Percentiles rank a stretch among this genome's conserved stretches.
phyloP scores from a whole-genome alignment of 2,888 invertebrate genomes.

The Callimorpha dominula region DNA sequence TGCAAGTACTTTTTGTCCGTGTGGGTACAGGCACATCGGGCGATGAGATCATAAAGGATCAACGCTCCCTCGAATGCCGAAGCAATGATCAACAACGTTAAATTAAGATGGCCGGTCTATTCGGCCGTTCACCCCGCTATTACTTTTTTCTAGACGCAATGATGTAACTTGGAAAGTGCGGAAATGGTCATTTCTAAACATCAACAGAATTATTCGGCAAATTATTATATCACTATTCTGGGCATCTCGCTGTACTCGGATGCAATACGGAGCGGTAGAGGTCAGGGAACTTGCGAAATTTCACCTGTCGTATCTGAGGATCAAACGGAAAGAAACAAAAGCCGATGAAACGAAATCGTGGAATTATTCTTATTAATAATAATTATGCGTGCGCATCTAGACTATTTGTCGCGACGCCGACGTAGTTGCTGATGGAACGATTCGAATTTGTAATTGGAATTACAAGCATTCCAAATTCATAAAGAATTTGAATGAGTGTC shows the following conservation, averaged over 20 bases:
- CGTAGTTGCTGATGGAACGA: slow-evolving; percentile 51
- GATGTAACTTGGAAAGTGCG: slow-evolving; percentile 85
- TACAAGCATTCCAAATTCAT: slow-evolving; percentile 67
- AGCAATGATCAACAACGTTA: slow-evolving; percentile 75
- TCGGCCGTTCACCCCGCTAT: slow-evolving; percentile 78
- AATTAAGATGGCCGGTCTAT: slow-evolving; percentile 67
- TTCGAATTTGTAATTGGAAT: slow-evolving; percentile 68
- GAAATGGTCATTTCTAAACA: slow-evolving; percentile 79
- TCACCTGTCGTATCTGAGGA: slow-evolving; percentile 73
- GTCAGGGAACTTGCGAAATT: slow-evolving; percentile 84
- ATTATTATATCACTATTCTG: slow-evolving; percentile 79
- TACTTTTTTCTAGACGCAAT: slow-evolving; percentile 70
- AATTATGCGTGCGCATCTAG: slow-evolving; percentile 44
- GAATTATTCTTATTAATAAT: slow-evolving; percentile 56
- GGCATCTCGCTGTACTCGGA: slow-evolving; percentile 68
- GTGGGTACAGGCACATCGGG: slow-evolving; percentile 55
- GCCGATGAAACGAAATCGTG: slow-evolving; percentile 74
- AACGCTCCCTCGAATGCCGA: slow-evolving; percentile 78
- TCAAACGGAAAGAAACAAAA: slow-evolving; percentile 60
- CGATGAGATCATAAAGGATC: slow-evolving; percentile 85
- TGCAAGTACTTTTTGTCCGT: slow-evolving; percentile 24
- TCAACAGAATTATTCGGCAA: slow-evolving; percentile 68
- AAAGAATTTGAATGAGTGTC: slow-evolving; percentile 58
- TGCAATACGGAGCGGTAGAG: slow-evolving; percentile 67
- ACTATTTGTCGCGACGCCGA: slow-evolving; percentile 45